Percentiles rank a stretch among this genome's conserved stretches.
phyloP scores from a whole-genome alignment of 2,888 invertebrate genomes.

The Archips xylosteana region DNA sequence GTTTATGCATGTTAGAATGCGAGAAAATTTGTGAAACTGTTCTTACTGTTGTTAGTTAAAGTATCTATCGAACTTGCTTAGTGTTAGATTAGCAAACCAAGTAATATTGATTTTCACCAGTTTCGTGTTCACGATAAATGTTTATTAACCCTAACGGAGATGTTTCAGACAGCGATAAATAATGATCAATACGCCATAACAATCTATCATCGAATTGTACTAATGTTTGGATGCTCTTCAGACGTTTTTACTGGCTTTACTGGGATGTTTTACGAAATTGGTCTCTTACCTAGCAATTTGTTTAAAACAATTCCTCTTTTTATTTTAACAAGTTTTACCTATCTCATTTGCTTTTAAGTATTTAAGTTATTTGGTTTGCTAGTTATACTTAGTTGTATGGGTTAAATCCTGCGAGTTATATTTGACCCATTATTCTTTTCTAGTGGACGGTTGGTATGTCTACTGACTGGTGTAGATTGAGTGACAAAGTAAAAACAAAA shows the following conservation, averaged over 20 bases:
- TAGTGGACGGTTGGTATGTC: too few relatives aligned
- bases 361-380: too few relatives aligned
- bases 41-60: background rate
- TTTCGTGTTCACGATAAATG: constrained; percentile 9
- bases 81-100: background rate
- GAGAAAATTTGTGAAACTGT: background rate
- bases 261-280: background rate
- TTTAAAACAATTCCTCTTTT: background rate
- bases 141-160: constrained; percentile 26
- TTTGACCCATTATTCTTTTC: too few relatives aligned
- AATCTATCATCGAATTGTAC: constrained; percentile 30
- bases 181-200: constrained; percentile 32
- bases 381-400: too few relatives aligned
- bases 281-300: background rate
- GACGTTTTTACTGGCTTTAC: constrained; percentile 19
- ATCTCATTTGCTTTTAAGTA: too few relatives aligned
- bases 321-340: background rate
- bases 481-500: too few relatives aligned
- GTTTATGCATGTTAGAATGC: background rate
- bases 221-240: constrained; percentile 15
- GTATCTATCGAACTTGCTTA: background rate
- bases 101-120: background rate
- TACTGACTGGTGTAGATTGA: too few relatives aligned
- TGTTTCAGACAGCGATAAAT: constrained; percentile 25
- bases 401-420: too few relatives aligned